These are phyloP conservation scores for Nudaria mundana DNA, from an alignment of 2,888 invertebrate species.

Conservation along the genomic window DNA sequence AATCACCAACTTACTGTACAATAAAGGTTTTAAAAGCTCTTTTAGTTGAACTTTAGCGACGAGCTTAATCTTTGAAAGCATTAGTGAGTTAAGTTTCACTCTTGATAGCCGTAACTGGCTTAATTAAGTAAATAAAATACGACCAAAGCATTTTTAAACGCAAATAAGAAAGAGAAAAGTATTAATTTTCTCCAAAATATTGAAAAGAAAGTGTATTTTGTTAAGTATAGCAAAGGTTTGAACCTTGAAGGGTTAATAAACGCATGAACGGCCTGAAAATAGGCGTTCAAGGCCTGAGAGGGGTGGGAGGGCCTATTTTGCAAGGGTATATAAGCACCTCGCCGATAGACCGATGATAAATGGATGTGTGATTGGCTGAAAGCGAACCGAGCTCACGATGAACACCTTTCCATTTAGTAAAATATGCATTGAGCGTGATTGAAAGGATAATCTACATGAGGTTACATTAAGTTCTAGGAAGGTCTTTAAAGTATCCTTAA, in stretches of 20 bases:
- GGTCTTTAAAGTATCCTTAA: not conserved
- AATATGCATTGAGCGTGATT: constrained; percentile 4
- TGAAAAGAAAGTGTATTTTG: constrained; percentile 9
- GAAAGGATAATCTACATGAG: not conserved
- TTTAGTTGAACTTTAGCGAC: constrained; percentile 3
- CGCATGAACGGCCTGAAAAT: constrained; percentile 1
- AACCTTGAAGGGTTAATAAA: not conserved
- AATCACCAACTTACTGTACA: not conserved
- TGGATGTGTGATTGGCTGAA: constrained; percentile 4
- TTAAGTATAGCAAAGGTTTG: constrained; percentile 6
- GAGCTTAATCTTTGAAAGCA: constrained; percentile 12
- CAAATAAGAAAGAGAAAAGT: constrained; percentile 3
- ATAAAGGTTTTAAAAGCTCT: constrained; percentile 1
- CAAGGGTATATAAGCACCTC: constrained; percentile 1
- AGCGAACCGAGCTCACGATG: not conserved
- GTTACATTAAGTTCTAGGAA: no score
- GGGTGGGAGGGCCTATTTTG: not conserved
- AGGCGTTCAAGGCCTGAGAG: not conserved
- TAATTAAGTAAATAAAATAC: constrained; percentile 20
- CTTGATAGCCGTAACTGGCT: constrained; percentile 12
- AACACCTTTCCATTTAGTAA: constrained; percentile 3
- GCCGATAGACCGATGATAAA: constrained; percentile 2
- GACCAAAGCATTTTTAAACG: constrained; percentile 6
- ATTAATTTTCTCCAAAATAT: not conserved
- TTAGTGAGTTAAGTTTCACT: constrained; percentile 13